A percentile compares a stretch with the other conserved stretches of the same genome.
Evolutionary conservation across 1,140 invertebrate species (phyloP).

Genomic region (Agrypnia vestita): DNA sequence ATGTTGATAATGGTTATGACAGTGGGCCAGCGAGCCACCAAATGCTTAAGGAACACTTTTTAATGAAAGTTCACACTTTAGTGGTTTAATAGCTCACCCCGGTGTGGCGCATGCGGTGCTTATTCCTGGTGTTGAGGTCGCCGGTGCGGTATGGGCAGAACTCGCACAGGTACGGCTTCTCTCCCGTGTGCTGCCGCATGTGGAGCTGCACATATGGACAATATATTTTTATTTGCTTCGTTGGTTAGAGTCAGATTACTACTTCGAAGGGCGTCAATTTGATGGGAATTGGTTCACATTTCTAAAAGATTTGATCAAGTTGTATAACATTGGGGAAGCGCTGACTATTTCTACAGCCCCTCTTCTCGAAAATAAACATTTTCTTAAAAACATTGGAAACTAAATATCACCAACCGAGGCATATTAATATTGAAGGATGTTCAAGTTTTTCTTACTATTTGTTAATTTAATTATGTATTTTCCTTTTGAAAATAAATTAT

Average conservation of each 20-base stretch:
- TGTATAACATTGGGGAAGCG: too few species aligned
- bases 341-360: too few species aligned
- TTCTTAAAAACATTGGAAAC: too few species aligned
- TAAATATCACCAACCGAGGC: too few species aligned
- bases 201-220: conserved; percentile 76
- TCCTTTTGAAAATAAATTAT: too few species aligned
- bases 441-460: too few species aligned
- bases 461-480: too few species aligned
- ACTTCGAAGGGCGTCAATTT: too few species aligned
- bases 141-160: conserved; percentile 80
- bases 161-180: conserved; percentile 83
- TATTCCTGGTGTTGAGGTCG: conserved; percentile 75
- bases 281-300: neutral
- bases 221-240: too few species aligned
- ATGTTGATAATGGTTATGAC: neutral
- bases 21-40: neutral
- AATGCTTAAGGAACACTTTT: neutral
- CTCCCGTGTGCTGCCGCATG: conserved; percentile 80
- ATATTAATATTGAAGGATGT: too few species aligned
- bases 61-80: neutral
- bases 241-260: too few species aligned
- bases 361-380: too few species aligned
- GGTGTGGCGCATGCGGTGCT: conserved; percentile 56
- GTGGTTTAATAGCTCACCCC: conserved; percentile 35
- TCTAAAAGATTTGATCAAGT: neutral